These are phyloP conservation scores for Tragelaphus strepsiceros DNA, from an alignment of 2,113 vertebrate species.

Conservation along the genomic window DNA sequence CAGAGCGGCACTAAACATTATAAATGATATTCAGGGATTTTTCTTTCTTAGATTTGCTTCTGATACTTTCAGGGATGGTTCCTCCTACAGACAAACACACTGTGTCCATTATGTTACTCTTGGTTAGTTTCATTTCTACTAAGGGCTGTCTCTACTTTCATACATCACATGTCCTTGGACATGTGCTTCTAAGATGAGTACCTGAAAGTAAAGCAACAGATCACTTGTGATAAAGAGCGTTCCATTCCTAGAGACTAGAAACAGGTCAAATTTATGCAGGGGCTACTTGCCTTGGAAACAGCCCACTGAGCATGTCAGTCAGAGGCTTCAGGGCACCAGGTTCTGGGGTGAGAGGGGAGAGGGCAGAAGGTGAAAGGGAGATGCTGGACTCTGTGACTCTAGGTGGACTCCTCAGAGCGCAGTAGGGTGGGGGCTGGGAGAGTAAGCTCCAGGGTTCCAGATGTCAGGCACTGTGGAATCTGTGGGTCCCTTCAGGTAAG, in stretches of 20 bases:
- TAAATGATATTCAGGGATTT: background rate
- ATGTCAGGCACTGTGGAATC: background rate
- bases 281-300: background rate
- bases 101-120: background rate
- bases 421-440: fast-evolving
- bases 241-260: background rate
- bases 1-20: background rate
- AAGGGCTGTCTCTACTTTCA: background rate
- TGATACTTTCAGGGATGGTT: background rate
- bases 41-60: background rate
- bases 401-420: background rate
- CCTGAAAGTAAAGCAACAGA: background rate
- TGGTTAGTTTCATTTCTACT: background rate
- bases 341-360: background rate
- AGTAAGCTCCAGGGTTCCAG: background rate
- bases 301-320: background rate
- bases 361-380: background rate
- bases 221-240: background rate
- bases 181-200: background rate
- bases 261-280: background rate
- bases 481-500: background rate
- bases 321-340: background rate
- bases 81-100: background rate
- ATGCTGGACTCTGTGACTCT: background rate
- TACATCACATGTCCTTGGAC: background rate